phyloP scores from a whole-genome alignment of 2,797 vertebrate species.

The Miichthys miiuy region DNA sequence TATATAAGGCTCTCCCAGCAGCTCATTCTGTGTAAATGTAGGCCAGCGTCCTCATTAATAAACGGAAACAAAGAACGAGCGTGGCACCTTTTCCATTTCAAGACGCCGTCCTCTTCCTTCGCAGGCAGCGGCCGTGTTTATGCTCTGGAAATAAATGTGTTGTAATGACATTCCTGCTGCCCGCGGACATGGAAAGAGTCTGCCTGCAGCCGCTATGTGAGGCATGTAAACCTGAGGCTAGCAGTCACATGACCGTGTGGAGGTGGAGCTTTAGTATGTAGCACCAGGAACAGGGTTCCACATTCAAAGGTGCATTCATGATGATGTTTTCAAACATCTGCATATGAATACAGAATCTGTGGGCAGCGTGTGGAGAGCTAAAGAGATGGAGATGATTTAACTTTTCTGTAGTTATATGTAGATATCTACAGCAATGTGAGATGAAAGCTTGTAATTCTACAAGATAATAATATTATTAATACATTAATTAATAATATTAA shows the following conservation, averaged over 20 bases:
- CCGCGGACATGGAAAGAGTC: conserved; percentile 66
- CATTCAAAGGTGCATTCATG: too few relatives aligned
- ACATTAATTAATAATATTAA: too few relatives aligned
- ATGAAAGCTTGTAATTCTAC: too few relatives aligned
- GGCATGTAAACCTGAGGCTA: conserved; percentile 36
- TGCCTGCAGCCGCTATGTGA: conserved; percentile 26
- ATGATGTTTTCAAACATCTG: too few relatives aligned
- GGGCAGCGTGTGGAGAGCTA: too few relatives aligned
- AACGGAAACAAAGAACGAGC: conserved; percentile 35
- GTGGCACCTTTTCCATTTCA: conserved; percentile 71
- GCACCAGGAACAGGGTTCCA: neutral
- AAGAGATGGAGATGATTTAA: too few relatives aligned
- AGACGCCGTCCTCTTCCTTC: conserved; percentile 45
- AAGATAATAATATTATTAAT: too few relatives aligned
- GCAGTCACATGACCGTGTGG: neutral
- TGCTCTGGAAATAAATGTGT: conserved; percentile 61
- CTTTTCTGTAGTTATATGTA: too few relatives aligned
- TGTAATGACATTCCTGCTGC: conserved; percentile 47
- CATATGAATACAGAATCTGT: too few relatives aligned
- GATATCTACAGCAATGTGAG: too few relatives aligned
- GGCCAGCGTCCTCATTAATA: conserved; percentile 65
- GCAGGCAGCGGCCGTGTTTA: conserved; percentile 60
- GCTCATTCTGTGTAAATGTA: neutral
- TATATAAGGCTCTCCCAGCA: conserved; percentile 47
- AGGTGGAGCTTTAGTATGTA: neutral